Conservation (phyloP, 1,140 invertebrate genomes). For the Monochamus saltuarius region DNA sequence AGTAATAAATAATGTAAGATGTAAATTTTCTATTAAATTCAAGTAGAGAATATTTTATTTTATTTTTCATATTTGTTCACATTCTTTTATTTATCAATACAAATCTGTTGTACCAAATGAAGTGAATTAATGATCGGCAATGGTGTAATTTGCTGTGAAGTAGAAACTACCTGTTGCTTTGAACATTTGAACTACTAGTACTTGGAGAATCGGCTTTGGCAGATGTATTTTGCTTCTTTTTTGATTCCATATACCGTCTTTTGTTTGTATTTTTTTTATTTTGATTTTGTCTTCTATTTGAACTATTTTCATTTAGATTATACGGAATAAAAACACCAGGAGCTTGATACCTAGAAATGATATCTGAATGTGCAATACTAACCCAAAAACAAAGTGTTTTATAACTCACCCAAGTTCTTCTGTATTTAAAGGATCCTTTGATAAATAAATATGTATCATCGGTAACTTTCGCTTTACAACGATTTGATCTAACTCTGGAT, state of each 20-base stretch:
- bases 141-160: too few relatives aligned
- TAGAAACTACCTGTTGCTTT: too few relatives aligned
- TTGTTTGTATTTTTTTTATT: background rate
- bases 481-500: slow-evolving; percentile 72
- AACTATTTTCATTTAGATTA: slow-evolving; percentile 5
- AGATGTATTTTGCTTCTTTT: background rate
- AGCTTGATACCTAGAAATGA: slow-evolving; percentile 39
- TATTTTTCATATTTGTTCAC: too few relatives aligned
- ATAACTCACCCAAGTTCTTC: slow-evolving; percentile 56
- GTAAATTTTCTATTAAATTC: background rate
- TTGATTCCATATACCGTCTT: background rate
- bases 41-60: too few relatives aligned
- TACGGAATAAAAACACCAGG: slow-evolving; percentile 28
- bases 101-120: too few relatives aligned
- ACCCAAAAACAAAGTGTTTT: background rate
- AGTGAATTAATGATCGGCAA: too few relatives aligned
- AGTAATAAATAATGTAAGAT: slow-evolving; percentile 4
- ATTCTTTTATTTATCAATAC: too few relatives aligned
- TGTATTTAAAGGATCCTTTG: slow-evolving; percentile 57
- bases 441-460: slow-evolving; percentile 73
- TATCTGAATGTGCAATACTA: background rate
- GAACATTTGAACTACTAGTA: background rate
- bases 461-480: slow-evolving; percentile 72
- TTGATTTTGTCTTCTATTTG: slow-evolving; percentile 13
- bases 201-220: background rate